phyloP scores from a whole-genome alignment of 2,888 invertebrate genomes.

The Entomobrya multifasciata region DNA sequence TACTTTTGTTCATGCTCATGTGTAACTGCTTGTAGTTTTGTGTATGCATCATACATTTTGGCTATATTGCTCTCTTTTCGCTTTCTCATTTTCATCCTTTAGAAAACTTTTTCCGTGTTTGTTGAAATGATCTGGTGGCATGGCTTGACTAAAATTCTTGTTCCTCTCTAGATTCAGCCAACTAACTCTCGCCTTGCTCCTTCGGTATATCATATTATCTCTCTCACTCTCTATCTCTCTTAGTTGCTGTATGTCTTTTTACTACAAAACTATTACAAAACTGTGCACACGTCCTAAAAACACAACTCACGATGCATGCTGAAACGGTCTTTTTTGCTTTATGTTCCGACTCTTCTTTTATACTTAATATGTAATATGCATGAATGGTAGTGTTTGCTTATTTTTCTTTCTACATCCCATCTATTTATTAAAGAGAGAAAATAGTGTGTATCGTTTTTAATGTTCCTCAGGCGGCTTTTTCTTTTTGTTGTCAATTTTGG shows the following conservation, averaged over 20 bases:
- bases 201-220: not conserved
- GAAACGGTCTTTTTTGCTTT: not conserved
- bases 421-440: conserved; percentile 46
- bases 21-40: not conserved
- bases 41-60: conserved; percentile 1
- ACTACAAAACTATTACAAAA: not conserved
- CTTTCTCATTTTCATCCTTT: not conserved
- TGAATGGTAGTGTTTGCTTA: conserved; percentile 60
- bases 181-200: not conserved
- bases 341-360: not conserved
- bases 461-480: conserved; percentile 51
- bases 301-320: conserved; percentile 3
- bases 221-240: conserved; percentile 16
- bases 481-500: not conserved
- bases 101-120: not conserved
- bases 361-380: conserved; percentile 47
- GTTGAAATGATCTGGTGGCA: too few species aligned
- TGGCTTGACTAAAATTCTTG: conserved; percentile 35
- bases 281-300: not conserved
- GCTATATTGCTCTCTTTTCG: conserved; percentile 14
- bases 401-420: conserved; percentile 45
- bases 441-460: conserved; percentile 41
- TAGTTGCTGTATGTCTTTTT: conserved; percentile 36
- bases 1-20: not conserved
- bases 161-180: conserved; percentile 24